Evolutionary conservation across 2,888 invertebrate genomes (phyloP).

Genomic region (Coelopa pilipes): DNA sequence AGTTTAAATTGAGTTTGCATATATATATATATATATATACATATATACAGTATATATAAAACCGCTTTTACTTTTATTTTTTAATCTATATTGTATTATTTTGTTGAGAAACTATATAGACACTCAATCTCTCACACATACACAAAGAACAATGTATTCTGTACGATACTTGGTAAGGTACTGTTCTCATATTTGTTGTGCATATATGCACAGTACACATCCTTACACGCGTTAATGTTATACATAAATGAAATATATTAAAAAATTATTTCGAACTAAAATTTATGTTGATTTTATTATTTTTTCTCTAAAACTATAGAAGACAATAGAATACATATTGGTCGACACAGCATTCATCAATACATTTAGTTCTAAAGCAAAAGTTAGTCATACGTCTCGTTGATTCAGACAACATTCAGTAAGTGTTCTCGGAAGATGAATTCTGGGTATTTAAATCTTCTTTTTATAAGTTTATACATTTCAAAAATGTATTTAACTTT

Average conservation of each 20-base stretch:
- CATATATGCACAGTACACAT: background rate
- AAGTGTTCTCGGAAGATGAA: no score
- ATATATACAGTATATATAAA: slow-evolving; percentile 15
- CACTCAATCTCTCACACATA: slow-evolving; percentile 12
- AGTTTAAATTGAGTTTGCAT: slow-evolving; percentile 12
- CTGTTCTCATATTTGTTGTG: background rate
- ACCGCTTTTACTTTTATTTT: slow-evolving; percentile 19
- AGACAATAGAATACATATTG: no score
- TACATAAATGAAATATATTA: slow-evolving; percentile 6
- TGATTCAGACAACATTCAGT: no score
- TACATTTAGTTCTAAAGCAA: no score
- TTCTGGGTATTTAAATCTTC: no score
- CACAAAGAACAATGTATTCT: background rate
- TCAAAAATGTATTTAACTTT: background rate
- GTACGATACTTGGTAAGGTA: background rate
- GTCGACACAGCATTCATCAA: no score
- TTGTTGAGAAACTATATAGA: slow-evolving; percentile 22
- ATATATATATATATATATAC: slow-evolving; percentile 3
- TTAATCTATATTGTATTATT: slow-evolving; percentile 21
- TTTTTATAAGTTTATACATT: no score
- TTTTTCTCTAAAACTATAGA: background rate
- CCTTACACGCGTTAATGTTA: background rate
- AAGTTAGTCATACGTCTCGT: no score
- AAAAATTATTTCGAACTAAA: slow-evolving; percentile 10
- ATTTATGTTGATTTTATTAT: slow-evolving; percentile 10